phyloP scores from a whole-genome alignment of 2,113 vertebrate species.

The Poicephalus gulielmi region DNA sequence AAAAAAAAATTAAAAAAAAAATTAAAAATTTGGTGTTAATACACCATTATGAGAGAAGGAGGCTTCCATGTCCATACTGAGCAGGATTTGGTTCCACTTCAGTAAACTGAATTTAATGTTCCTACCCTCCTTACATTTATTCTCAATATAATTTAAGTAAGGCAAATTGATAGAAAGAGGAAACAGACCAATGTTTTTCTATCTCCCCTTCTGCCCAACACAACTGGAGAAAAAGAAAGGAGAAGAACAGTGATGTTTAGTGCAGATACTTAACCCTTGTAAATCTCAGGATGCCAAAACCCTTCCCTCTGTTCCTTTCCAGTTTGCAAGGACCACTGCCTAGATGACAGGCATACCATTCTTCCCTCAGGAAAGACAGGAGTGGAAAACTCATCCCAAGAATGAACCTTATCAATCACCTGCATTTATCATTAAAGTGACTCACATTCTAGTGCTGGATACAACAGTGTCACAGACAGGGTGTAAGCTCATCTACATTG shows the following conservation, averaged over 20 bases:
- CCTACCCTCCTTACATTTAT: neutral
- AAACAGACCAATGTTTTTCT: neutral
- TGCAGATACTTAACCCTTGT: neutral
- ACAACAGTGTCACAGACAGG: neutral
- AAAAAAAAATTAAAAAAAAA: neutral
- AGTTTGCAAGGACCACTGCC: neutral
- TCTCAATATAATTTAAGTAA: neutral
- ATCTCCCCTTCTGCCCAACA: neutral
- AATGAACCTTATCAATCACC: neutral
- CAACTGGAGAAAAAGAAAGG: neutral
- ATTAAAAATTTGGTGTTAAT: neutral
- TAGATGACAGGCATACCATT: rapidly evolving
- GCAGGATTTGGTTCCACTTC: neutral
- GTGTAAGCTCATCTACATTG: neutral
- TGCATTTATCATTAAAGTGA: neutral
- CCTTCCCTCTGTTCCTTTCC: neutral
- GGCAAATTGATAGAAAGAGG: neutral
- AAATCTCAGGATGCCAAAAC: neutral
- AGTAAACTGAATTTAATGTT: neutral
- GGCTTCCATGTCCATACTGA: neutral
- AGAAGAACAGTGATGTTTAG: neutral
- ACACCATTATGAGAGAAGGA: neutral
- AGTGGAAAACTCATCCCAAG: neutral
- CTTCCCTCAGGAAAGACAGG: neutral
- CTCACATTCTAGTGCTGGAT: neutral